Evolutionary conservation across 2,888 invertebrate species (phyloP).

Genomic region (Gnatocerus cornutus): DNA sequence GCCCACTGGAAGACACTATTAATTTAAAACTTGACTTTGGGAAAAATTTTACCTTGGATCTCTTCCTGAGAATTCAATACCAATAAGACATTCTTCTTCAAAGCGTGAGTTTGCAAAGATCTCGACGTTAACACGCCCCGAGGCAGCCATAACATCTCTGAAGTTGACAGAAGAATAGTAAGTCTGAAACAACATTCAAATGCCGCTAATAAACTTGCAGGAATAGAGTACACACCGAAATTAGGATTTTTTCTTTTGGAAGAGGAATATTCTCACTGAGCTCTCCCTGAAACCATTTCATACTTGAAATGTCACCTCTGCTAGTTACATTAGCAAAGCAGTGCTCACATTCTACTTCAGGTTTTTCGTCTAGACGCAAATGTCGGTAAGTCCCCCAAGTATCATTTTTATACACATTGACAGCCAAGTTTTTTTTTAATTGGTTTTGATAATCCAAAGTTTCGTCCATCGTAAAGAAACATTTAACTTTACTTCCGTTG

Average conservation of each 20-base stretch:
- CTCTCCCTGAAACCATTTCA: slow-evolving; percentile 84
- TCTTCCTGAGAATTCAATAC: too few relatives aligned
- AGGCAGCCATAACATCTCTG: too few relatives aligned
- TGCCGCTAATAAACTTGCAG: too few relatives aligned
- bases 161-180: too few relatives aligned
- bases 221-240: too few relatives aligned
- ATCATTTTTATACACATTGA: slow-evolving; percentile 82
- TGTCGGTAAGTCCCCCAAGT: slow-evolving; percentile 84
- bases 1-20: too few relatives aligned
- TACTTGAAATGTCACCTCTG: slow-evolving; percentile 88
- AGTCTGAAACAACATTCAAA: slow-evolving; percentile 53
- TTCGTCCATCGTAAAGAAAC: slow-evolving; percentile 75
- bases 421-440: slow-evolving; percentile 81
- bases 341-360: slow-evolving; percentile 74
- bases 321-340: too few relatives aligned
- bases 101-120: slow-evolving; percentile 83
- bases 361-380: slow-evolving; percentile 75
- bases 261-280: background rate
- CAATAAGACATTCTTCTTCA: slow-evolving; percentile 79
- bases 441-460: slow-evolving; percentile 80
- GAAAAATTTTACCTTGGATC: too few relatives aligned
- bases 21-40: too few relatives aligned
- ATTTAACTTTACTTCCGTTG: slow-evolving; percentile 68
- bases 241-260: slow-evolving; percentile 3
- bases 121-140: slow-evolving; percentile 90